Evolutionary conservation across 1,140 invertebrate species (phyloP), one percentile per base, ranked within the genome.

Genomic region (Lethocerus indicus): DNA sequence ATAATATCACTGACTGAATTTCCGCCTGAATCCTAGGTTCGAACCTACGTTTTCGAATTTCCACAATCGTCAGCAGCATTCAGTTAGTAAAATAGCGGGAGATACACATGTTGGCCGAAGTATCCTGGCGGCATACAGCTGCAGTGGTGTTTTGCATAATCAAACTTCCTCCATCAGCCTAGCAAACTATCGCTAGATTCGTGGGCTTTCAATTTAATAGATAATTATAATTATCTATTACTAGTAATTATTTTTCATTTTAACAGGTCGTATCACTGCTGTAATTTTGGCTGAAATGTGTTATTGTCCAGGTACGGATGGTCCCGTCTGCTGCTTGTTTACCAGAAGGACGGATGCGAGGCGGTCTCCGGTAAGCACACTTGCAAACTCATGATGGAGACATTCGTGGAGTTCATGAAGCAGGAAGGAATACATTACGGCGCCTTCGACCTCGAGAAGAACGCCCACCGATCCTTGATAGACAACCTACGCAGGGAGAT

Each of bases 311-410:
- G 79, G 46, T 77, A 73, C 61, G 55, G 70, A 9, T 87, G 82
- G 82, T 65, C 61, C 37, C 80, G 77, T 60, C 68, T 82, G 0
- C 71, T 79, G 39, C 63, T 86, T 32, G 67, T 86, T 57, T 85
- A 79, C 57, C 76, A 84, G 53, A 75, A 75, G 1, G 69, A 76
- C 29, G 79, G 77, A 0, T 75, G 81, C 59, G 61, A 69, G 43
- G 61, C 73, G 57, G 62, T 83, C 3, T 78, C 69, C 20, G 79
- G 79, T 0, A 71, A 70, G 51, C 69, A 73, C 6, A 75, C 75
- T 6, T 82, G 79, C 59, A 74, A 75, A 29, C 65, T 81, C 35
- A 75, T 81, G 69, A 78, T 77, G 73, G 76, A 75, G 50, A 75
- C 75, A 0, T 66, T 81, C 56, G 74, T 76, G 0, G 71, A 78